A percentile compares a stretch with the other conserved stretches of the same genome.
Conservation (phyloP, 2,113 vertebrate genomes). For the Balaeniceps rex region DNA sequence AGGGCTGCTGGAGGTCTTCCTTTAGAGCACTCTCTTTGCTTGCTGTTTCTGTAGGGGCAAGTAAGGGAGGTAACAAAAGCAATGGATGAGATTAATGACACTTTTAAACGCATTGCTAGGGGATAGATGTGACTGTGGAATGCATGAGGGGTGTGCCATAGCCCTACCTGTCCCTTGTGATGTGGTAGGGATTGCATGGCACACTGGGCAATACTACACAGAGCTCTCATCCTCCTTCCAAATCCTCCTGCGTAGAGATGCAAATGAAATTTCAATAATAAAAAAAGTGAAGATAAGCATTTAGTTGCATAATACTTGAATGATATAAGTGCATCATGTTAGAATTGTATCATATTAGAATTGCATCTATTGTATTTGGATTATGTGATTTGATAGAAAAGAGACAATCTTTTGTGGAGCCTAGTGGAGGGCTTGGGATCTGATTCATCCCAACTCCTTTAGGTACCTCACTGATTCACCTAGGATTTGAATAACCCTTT, state of each 20-base stretch:
- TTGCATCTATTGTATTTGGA: background rate
- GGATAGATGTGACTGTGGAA: background rate
- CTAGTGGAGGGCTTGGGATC: background rate
- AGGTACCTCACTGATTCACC: background rate
- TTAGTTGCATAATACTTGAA: too few relatives aligned
- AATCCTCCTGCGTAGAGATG: background rate
- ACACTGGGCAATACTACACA: too few relatives aligned
- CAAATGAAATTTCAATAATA: background rate
- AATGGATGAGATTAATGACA: background rate
- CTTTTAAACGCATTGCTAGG: background rate
- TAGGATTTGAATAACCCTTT: background rate
- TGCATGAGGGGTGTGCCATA: fast-evolving
- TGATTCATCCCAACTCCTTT: background rate
- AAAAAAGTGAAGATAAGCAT: background rate
- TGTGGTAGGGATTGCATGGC: background rate
- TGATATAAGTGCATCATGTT: too few relatives aligned
- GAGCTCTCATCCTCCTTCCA: background rate
- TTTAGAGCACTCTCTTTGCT: background rate
- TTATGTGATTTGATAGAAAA: background rate
- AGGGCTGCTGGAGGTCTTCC: background rate
- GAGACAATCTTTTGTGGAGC: background rate
- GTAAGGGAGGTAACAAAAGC: background rate
- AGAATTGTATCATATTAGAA: background rate
- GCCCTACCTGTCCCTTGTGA: too few relatives aligned
- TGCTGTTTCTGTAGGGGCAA: background rate